Evolutionary conservation across 2,113 vertebrate genomes (phyloP), one percentile per base, ranked within the genome.

Genomic region (Dendropsophus ebraccatus): DNA sequence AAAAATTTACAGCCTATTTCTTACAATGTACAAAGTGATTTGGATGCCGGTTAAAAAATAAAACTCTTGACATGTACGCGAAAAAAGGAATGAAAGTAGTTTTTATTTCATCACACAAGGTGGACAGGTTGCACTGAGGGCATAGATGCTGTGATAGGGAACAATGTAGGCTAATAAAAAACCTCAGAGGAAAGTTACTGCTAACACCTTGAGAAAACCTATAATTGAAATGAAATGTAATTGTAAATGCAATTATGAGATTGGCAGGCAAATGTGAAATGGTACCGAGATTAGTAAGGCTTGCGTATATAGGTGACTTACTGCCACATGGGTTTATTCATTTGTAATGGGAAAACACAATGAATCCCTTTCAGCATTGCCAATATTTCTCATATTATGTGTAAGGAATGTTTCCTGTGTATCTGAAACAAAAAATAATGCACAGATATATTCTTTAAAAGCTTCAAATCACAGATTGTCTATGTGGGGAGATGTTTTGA

Each of bases 241-340:
- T 62, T 62, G 58, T 62, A 62, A 62, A 62, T 62, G 58, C 58
- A 62, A 62, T 62, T 62, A 62, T 62, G 28, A 62, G 58, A 62
- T 62, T 62, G 58, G 25, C 58, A 28, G n/a, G n/a, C n/a, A 62
- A 28, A 62, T 28, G 58, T 62, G 28, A 62, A 62, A 62, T 62
- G n/a, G n/a, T 62, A 28, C 58, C 11, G 58, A 62, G 58, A n/a
- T 62, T 62, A 62, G n/a, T 62, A 28, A 25, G 58, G 13, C 58
- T 25, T 62, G 58, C 2, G 25, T 62, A 62, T 28, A 62, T n/a
- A 62, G n/a, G 58, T 62, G n/a, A 62, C 58, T 5, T 62, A 62
- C 28, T 62, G 58, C 58, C 25, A 28, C 58, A 28, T 14, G n/a
- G 58, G 28, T 6, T 25, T 62, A 62, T 25, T 25, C 25, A 62